Conservation (phyloP, 1,140 invertebrate genomes). For the Bombus vancouverensis region DNA sequence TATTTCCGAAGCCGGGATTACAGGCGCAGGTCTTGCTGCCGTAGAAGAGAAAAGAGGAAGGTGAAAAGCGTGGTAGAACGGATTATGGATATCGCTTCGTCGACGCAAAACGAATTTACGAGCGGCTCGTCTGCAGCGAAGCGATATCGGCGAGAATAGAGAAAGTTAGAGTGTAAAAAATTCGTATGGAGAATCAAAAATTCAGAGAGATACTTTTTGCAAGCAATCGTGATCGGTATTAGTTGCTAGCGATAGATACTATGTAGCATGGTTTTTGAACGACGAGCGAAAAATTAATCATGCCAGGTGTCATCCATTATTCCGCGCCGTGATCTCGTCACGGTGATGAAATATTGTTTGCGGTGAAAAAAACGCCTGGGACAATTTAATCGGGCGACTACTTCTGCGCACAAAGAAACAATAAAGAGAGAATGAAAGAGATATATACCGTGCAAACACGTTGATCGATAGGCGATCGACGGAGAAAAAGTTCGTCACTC, state of each 20-base stretch:
- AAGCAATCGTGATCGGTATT: neutral
- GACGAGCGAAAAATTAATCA: constrained; percentile 27
- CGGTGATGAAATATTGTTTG: constrained; percentile 8
- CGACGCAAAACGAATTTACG: constrained; percentile 13
- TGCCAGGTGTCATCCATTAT: constrained; percentile 28
- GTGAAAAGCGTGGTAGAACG: neutral
- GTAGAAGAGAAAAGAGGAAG: neutral
- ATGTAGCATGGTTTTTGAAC: neutral
- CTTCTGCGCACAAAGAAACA: too few species aligned
- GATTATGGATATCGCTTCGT: neutral
- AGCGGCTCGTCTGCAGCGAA: neutral
- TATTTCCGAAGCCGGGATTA: neutral
- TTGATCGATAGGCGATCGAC: neutral
- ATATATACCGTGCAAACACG: neutral
- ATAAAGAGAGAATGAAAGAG: neutral
- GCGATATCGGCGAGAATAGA: neutral
- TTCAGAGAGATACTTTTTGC: constrained; percentile 20
- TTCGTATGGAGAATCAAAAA: constrained; percentile 2
- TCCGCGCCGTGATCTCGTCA: constrained; percentile 24
- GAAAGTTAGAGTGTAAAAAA: neutral
- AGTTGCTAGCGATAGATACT: neutral
- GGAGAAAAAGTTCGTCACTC: neutral
- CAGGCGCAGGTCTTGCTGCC: neutral
- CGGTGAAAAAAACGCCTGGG: neutral
- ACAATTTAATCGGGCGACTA: constrained; percentile 15